Evolutionary conservation across 1,140 invertebrate species (phyloP).

Genomic region (Ceratitis capitata): DNA sequence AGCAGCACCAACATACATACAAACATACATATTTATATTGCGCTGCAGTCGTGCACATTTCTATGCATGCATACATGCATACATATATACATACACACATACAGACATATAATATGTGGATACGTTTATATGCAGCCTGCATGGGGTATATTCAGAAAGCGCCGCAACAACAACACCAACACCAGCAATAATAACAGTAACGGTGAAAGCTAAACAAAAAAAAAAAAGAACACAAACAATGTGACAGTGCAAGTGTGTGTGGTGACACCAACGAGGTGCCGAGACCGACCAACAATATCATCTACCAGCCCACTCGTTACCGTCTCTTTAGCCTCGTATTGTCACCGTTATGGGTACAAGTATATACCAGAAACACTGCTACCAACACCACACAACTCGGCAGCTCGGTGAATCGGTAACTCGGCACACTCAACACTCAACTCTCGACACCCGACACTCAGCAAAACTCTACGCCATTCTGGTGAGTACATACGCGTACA

Average conservation of each 20-base stretch:
- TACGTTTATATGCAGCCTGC: background rate
- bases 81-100: no score
- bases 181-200: constrained; percentile 21
- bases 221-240: constrained; percentile 25
- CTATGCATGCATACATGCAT: background rate
- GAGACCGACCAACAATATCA: background rate
- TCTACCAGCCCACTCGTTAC: background rate
- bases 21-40: no score
- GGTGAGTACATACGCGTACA: no score
- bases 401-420: no score
- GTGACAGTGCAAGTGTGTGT: background rate
- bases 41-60: background rate
- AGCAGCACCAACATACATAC: no score
- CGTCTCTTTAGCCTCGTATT: background rate
- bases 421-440: no score
- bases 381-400: background rate
- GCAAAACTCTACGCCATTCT: no score
- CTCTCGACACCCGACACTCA: background rate
- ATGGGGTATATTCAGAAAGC: constrained; percentile 15
- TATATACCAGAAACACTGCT: no score
- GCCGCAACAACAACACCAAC: background rate
- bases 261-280: background rate
- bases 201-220: no score
- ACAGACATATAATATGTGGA: background rate
- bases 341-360: background rate